These are phyloP conservation scores for Lethenteron reissneri DNA, from an alignment of 2,113 vertebrate species.

Conservation along the genomic window DNA sequence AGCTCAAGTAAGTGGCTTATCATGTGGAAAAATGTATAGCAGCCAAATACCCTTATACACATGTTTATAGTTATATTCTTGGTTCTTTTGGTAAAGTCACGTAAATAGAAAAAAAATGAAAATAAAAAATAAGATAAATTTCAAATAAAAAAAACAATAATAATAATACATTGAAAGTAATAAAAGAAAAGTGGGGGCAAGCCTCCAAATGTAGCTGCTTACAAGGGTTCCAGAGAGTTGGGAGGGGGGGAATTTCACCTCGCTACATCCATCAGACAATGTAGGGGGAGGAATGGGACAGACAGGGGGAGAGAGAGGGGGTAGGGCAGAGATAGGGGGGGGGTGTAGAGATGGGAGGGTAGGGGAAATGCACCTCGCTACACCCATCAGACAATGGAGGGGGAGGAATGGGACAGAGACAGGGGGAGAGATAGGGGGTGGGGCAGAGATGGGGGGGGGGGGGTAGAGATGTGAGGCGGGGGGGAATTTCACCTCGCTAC, in stretches of 20 bases:
- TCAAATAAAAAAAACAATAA: too few species aligned
- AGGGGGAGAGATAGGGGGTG: not conserved
- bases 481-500: too few species aligned
- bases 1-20: too few species aligned
- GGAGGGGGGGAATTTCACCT: not conserved
- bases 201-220: not conserved
- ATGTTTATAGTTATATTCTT: too few species aligned
- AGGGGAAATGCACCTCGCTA: too few species aligned
- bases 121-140: too few species aligned
- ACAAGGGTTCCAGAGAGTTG: not conserved
- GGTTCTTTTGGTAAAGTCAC: too few species aligned
- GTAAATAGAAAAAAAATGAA: too few species aligned
- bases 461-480: not conserved
- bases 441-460: not conserved
- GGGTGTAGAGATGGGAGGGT: not conserved
- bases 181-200: not conserved
- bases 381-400: not conserved
- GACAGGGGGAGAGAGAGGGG: not conserved
- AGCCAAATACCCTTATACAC: too few species aligned
- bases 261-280: not conserved
- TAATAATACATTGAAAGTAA: too few species aligned
- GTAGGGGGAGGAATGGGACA: not conserved
- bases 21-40: too few species aligned
- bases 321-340: not conserved
- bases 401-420: not conserved